Conservation (phyloP, 1,140 invertebrate species). For the Achatina immaculata region DNA sequence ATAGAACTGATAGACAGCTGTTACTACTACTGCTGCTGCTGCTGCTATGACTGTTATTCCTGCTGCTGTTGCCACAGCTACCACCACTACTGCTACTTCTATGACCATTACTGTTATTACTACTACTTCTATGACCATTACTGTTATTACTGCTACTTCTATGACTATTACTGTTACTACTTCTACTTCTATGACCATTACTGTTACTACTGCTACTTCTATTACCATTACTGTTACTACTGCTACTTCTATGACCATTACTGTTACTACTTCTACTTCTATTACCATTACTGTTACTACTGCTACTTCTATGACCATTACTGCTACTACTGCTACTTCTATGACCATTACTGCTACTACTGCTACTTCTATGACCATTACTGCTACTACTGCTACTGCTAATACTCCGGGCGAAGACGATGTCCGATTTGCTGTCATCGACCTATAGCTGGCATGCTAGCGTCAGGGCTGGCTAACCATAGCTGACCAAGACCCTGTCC, state of each 20-base stretch:
- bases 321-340: constrained; percentile 14
- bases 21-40: no score
- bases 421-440: no score
- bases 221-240: constrained; percentile 14
- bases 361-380: neutral
- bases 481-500: no score
- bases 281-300: constrained; percentile 2
- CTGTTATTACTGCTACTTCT: constrained; percentile 1
- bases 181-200: constrained; percentile 10
- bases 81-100: constrained; percentile 13
- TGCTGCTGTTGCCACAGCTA: constrained; percentile 1
- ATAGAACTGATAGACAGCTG: no score
- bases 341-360: neutral
- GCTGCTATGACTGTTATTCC: no score
- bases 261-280: constrained; percentile 23
- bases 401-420: no score
- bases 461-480: no score
- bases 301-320: constrained; percentile 11
- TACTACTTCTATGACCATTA: constrained; percentile 8
- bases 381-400: constrained; percentile 7
- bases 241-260: neutral
- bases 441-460: no score
- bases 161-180: constrained; percentile 1
- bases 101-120: neutral
- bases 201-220: constrained; percentile 18